Percentiles rank a stretch among this genome's conserved stretches.
Evolutionary conservation across 2,797 vertebrate genomes (phyloP).

Genomic region (Sebastiscus tertius): DNA sequence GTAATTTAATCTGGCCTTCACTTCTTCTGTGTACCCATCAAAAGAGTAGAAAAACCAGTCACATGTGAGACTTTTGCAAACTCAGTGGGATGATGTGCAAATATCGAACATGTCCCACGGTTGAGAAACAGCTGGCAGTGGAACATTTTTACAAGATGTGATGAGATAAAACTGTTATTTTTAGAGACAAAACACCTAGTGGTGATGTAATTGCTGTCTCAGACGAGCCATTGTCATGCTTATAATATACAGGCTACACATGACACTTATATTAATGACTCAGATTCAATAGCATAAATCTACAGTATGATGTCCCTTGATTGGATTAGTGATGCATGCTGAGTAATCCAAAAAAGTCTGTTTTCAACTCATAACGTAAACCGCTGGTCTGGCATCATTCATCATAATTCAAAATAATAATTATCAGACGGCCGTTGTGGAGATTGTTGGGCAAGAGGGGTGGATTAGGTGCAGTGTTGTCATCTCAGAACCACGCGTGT

Average conservation of each 20-base stretch:
- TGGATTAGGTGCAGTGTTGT: background rate
- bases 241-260: background rate
- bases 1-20: background rate
- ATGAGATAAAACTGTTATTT: background rate
- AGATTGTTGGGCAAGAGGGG: background rate
- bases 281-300: background rate
- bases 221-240: background rate
- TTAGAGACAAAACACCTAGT: background rate
- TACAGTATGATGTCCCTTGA: background rate
- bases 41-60: background rate
- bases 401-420: background rate
- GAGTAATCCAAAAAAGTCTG: background rate
- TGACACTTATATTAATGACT: background rate
- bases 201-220: background rate
- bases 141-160: slow-evolving; percentile 5
- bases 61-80: background rate
- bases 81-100: background rate
- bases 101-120: background rate
- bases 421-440: background rate
- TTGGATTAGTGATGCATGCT: background rate
- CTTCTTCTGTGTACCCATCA: background rate
- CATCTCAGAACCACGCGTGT: background rate
- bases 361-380: background rate
- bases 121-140: slow-evolving; percentile 19
- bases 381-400: background rate